Conservation (phyloP, 64 coral and sea anemone genomes). For the Trachythela sp. region DNA sequence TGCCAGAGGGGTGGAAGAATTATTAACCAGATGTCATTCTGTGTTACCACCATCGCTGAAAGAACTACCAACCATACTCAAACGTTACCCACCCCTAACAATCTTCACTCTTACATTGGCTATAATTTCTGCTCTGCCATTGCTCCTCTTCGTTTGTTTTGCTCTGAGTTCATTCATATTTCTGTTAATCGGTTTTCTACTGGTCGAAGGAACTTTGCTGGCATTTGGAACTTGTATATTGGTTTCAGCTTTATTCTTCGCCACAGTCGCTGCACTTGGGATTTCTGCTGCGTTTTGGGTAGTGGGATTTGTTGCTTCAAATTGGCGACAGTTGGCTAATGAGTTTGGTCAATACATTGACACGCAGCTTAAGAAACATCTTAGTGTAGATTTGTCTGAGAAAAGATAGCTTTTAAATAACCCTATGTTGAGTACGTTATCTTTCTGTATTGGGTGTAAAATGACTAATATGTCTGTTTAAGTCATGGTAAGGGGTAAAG, state of each 20-base stretch:
- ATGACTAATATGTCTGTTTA: no score
- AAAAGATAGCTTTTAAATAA: no score
- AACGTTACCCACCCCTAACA: slow-evolving; percentile 50
- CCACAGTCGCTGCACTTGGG: slow-evolving; percentile 39
- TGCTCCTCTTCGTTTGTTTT: slow-evolving; percentile 69
- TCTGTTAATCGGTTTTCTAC: slow-evolving; percentile 61
- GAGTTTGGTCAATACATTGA: background rate
- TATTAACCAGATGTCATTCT: background rate
- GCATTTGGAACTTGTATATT: slow-evolving; percentile 58
- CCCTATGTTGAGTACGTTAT: no score
- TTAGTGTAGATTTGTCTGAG: no score
- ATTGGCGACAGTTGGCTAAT: background rate
- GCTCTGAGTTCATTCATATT: slow-evolving; percentile 54
- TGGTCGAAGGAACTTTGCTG: slow-evolving; percentile 82
- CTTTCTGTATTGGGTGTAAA: no score
- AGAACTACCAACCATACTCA: background rate
- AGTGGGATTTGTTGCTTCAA: background rate
- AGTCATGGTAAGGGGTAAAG: no score
- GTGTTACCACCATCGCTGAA: background rate
- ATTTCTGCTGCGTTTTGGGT: slow-evolving; percentile 33
- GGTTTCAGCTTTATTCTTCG: slow-evolving; percentile 43
- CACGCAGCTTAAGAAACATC: no score
- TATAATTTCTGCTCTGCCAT: slow-evolving; percentile 52
- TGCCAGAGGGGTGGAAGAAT: background rate
- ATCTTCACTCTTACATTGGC: slow-evolving; percentile 57